A percentile compares a stretch with the other conserved stretches of the same genome.
Conservation (phyloP, 2,888 invertebrate genomes). For the Hanleya hanleyi region DNA sequence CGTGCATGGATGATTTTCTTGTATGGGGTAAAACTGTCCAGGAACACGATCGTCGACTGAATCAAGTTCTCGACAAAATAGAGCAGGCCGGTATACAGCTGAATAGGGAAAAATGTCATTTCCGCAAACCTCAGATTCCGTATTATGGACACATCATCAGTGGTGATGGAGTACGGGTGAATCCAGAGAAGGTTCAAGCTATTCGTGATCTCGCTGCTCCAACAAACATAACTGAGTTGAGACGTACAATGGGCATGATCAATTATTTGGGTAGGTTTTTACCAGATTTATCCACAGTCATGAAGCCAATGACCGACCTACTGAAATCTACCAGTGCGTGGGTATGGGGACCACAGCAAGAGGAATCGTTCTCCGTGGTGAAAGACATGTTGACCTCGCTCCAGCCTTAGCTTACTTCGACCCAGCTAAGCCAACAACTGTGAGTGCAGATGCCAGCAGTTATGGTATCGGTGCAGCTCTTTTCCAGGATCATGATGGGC, state of each 20-base stretch:
- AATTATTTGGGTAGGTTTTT: too few species aligned
- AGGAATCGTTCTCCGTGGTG: not conserved
- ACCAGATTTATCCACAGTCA: conserved; percentile 9
- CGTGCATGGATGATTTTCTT: conserved; percentile 28
- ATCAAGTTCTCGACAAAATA: not conserved
- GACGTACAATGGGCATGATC: too few species aligned
- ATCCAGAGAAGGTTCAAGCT: not conserved
- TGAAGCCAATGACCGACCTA: conserved; percentile 24
- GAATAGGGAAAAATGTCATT: not conserved
- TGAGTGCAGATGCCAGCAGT: conserved; percentile 22
- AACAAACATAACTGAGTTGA: conserved; percentile 28
- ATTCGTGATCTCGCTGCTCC: conserved; percentile 11
- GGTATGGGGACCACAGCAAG: conserved; percentile 21
- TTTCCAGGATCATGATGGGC: conserved; percentile 11
- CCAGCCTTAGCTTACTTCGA: too few species aligned
- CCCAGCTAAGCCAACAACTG: too few species aligned
- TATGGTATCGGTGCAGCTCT: conserved; percentile 29
- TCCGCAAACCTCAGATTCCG: conserved; percentile 8
- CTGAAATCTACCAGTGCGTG: conserved; percentile 21
- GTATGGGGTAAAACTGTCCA: conserved; percentile 13
- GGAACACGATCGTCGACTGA: not conserved
- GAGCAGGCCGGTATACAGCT: conserved; percentile 13
- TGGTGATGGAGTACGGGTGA: not conserved
- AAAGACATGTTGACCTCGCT: conserved; percentile 16
- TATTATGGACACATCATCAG: too few species aligned